Evolutionary conservation across 2,888 invertebrate genomes (phyloP), one percentile per base, ranked within the genome.

Genomic region (Andrena flavipes): DNA sequence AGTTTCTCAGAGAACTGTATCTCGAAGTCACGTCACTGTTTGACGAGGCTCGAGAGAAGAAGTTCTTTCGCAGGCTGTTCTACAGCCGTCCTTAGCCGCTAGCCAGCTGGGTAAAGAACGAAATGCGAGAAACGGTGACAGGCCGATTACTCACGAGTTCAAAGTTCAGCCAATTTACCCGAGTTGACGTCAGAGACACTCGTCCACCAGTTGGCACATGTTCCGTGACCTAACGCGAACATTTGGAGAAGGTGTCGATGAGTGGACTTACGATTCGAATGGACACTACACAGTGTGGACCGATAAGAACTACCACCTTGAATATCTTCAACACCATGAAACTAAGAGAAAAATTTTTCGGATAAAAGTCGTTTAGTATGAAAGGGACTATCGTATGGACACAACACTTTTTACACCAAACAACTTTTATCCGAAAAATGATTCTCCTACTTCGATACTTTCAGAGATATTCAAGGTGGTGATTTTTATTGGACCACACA

Each of bases 121-220:
- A 82, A 68, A 81, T 56, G 73, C 69, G 69, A 78, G 74, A 63
- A 78, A 71, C 76, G 85, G 30, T 74, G 83, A 86, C 82, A 80
- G 79, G 68, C 85, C 90, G 90, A 91, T 91, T 89, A 89, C 89
- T 90, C 88, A 82, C 82, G 82, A 78, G 91, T 87, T 90, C 92
- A 88, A 89, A 92, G 92, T 91, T 92, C 91, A 88, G 82, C 84
- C 90, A 91, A 91, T 90, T 91, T 79, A 87, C 70, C 76, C 49
- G 51, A 78, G 84, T 84, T 87, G 88, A 90, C 88, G 87, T 90
- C 86, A 88, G 71, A 76, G 51, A 63, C 68, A 69, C 79, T 67
- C 70, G 74, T 84, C 78, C 77, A 80, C 72, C 60, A 68, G 54
- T 73, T 70, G 64, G 56, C 70, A 75, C 62, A 67, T 65, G 68